Percentiles rank a stretch among this genome's conserved stretches.
Evolutionary conservation across 2,113 vertebrate genomes (phyloP).

Genomic region (Sula dactylatra): DNA sequence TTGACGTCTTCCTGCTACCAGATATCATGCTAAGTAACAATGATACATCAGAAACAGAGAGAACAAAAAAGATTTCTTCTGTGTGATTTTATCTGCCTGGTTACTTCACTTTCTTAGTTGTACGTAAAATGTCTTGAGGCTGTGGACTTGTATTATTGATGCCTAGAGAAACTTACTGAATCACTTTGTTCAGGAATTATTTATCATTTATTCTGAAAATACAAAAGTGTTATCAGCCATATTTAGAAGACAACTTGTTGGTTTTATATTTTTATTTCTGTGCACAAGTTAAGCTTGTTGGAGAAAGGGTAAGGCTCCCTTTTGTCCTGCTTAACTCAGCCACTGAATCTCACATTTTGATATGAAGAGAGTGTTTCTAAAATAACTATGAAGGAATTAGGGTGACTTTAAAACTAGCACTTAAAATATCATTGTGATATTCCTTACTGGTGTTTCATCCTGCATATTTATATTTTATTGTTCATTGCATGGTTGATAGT

Average conservation of each 20-base stretch:
- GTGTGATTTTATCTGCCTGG: not conserved
- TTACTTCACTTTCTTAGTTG: not conserved
- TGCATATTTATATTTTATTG: not conserved
- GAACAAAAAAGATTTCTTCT: not conserved
- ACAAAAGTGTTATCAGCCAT: not conserved
- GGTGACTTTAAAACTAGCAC: not conserved
- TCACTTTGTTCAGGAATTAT: not conserved
- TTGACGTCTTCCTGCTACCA: not conserved
- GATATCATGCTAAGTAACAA: not conserved
- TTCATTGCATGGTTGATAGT: not conserved
- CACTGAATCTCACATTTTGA: not conserved
- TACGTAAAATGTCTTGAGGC: not conserved
- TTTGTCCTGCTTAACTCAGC: not conserved
- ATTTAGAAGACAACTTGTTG: not conserved
- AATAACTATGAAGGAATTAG: not conserved
- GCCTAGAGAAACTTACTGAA: not conserved
- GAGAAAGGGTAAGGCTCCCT: not conserved
- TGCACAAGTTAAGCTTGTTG: not conserved
- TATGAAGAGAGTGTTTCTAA: not conserved
- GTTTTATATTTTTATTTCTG: not conserved
- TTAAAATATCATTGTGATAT: not conserved
- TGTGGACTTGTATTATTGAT: not conserved
- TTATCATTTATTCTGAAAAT: not conserved
- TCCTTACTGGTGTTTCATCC: not conserved
- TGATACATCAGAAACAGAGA: not conserved